Conservation (phyloP, 35 echinoderm and acorn worm genomes). For the Apostichopus californicus region DNA sequence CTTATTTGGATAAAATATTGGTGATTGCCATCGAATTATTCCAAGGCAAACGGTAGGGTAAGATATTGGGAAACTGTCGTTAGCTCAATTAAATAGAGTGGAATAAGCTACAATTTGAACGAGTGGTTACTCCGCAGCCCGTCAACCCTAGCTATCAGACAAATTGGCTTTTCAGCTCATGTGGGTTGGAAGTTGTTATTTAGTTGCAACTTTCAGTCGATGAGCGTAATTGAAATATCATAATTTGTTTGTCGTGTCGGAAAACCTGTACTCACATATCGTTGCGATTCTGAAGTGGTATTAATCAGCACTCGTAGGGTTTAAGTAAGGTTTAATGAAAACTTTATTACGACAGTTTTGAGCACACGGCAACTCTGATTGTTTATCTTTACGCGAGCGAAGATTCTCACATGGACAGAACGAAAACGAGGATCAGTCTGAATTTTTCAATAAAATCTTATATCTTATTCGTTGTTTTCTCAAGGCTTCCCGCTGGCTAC, state of each 20-base stretch:
- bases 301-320: background rate
- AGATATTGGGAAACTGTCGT: background rate
- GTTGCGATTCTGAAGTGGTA: background rate
- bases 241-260: too few species aligned
- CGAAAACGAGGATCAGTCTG: background rate
- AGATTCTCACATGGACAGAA: background rate
- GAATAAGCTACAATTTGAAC: background rate
- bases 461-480: background rate
- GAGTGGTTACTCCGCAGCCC: background rate
- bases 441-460: constrained; percentile 13
- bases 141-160: background rate
- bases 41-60: background rate
- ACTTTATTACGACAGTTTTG: background rate
- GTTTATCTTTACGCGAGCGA: background rate
- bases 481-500: constrained; percentile 10
- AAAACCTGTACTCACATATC: too few species aligned
- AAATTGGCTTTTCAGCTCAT: background rate
- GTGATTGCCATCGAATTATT: background rate
- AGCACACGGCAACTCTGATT: constrained; percentile 3
- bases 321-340: background rate
- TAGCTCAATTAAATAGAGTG: background rate
- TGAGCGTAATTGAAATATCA: too few species aligned
- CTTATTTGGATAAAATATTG: background rate
- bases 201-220: background rate
- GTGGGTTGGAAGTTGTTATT: background rate